These are phyloP conservation scores for Onchidella celtica DNA, from an alignment of 2,888 invertebrate species.

Conservation along the genomic window DNA sequence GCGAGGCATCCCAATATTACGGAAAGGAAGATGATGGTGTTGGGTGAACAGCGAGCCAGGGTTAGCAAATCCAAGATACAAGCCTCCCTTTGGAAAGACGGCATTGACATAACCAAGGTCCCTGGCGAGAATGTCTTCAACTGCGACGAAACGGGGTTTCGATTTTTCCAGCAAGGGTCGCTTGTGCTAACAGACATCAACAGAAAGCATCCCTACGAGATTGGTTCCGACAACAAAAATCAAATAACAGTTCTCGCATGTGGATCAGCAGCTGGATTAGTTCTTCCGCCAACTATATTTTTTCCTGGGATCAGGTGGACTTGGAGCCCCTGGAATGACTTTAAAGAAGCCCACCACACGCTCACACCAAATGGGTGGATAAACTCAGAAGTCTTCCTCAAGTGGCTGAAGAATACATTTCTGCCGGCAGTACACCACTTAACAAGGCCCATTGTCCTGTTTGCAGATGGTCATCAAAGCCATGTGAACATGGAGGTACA, in stretches of 20 bases:
- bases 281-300: not conserved
- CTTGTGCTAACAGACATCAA: not conserved
- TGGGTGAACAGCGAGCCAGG: not conserved
- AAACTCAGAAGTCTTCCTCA: not conserved
- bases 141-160: no score
- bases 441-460: not conserved
- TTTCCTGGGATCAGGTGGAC: not conserved
- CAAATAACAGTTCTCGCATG: not conserved
- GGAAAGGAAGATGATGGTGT: not conserved
- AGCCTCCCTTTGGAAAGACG: not conserved
- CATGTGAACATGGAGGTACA: not conserved
- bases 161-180: not conserved
- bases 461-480: not conserved
- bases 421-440: not conserved
- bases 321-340: not conserved
- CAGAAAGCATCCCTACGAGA: not conserved
- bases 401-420: not conserved
- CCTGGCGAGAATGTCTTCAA: no score
- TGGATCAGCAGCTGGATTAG: not conserved
- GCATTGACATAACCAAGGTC: not conserved
- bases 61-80: not conserved
- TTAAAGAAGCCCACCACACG: not conserved
- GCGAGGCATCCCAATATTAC: not conserved
- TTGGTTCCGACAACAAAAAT: not conserved
- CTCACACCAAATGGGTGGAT: not conserved